Evolutionary conservation across 2,888 invertebrate species (phyloP).

Genomic region (Hyppa rectilinea): DNA sequence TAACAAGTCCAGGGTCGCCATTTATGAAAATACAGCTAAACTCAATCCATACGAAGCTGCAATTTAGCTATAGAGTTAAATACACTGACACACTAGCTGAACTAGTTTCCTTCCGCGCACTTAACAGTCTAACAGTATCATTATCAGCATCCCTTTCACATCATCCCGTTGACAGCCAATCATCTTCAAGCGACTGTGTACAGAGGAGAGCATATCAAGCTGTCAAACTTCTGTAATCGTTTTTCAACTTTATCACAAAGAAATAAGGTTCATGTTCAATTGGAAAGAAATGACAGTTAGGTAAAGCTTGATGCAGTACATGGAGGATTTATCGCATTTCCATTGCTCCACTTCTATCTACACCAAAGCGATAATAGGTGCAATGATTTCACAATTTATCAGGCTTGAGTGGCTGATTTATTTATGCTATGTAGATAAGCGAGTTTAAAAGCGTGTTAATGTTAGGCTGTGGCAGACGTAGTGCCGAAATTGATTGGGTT

Average conservation of each 20-base stretch:
- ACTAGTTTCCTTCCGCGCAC: slow-evolving; percentile 51
- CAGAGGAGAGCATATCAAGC: too few relatives aligned
- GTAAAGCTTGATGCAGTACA: too few relatives aligned
- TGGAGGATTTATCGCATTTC: slow-evolving; percentile 58
- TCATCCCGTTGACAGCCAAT: slow-evolving; percentile 50
- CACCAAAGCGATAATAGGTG: slow-evolving; percentile 59
- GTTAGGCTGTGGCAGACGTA: slow-evolving; percentile 29
- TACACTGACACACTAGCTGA: slow-evolving; percentile 27
- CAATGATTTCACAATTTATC: slow-evolving; percentile 64
- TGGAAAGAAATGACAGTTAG: too few relatives aligned
- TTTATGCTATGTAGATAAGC: slow-evolving; percentile 52
- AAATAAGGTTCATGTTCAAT: too few relatives aligned
- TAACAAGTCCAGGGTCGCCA: slow-evolving; percentile 5
- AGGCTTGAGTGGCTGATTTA: slow-evolving; percentile 60
- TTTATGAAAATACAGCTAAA: slow-evolving; percentile 16
- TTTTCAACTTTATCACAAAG: too few relatives aligned
- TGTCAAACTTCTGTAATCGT: too few relatives aligned
- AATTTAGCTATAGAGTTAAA: slow-evolving; percentile 36
- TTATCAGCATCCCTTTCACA: slow-evolving; percentile 47
- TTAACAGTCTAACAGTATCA: slow-evolving; percentile 29
- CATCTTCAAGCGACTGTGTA: slow-evolving; percentile 37
- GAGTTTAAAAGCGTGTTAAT: slow-evolving; percentile 48
- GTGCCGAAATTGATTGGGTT: slow-evolving; percentile 40
- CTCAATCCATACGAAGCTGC: neutral
- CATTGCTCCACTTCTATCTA: slow-evolving; percentile 65